phyloP scores from a whole-genome alignment of 2,113 vertebrate genomes.

The Sander vitreus region DNA sequence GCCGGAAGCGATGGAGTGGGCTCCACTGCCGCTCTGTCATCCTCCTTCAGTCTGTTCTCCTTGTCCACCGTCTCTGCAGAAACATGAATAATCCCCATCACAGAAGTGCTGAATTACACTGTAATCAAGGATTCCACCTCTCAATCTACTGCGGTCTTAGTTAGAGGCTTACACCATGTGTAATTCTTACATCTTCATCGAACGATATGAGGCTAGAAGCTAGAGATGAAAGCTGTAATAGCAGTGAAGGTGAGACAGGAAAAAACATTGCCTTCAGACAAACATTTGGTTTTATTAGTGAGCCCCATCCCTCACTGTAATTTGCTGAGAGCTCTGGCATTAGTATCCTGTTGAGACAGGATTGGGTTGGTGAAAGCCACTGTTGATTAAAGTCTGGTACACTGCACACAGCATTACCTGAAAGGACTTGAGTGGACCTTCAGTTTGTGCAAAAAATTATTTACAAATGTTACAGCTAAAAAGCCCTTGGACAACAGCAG shows the following conservation, averaged over 20 bases:
- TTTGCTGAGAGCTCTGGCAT: conserved; percentile 70
- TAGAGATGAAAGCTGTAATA: conserved; percentile 63
- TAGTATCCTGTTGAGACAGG: conserved; percentile 78
- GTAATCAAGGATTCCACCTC: conserved; percentile 51
- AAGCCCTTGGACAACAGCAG: conserved; percentile 34
- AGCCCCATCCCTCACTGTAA: conserved; percentile 75
- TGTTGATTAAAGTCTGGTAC: conserved; percentile 66
- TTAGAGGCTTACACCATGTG: conserved; percentile 43
- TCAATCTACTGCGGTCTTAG: conserved; percentile 23
- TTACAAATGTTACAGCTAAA: background rate
- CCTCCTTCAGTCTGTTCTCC: conserved; percentile 79
- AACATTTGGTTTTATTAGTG: conserved; percentile 76
- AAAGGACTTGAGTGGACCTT: conserved; percentile 36
- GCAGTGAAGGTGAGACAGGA: conserved; percentile 65
- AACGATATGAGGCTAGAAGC: conserved; percentile 29
- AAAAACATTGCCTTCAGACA: conserved; percentile 75
- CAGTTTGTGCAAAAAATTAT: background rate
- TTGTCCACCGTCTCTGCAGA: conserved; percentile 74
- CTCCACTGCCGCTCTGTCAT: conserved; percentile 42
- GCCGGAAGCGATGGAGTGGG: conserved; percentile 42
- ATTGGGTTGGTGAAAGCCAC: conserved; percentile 57
- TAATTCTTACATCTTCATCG: conserved; percentile 44
- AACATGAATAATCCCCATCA: conserved; percentile 62
- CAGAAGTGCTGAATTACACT: conserved; percentile 48
- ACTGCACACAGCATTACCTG: conserved; percentile 21